phyloP scores from a whole-genome alignment of 2,888 invertebrate species.

The Copidosoma aretas region DNA sequence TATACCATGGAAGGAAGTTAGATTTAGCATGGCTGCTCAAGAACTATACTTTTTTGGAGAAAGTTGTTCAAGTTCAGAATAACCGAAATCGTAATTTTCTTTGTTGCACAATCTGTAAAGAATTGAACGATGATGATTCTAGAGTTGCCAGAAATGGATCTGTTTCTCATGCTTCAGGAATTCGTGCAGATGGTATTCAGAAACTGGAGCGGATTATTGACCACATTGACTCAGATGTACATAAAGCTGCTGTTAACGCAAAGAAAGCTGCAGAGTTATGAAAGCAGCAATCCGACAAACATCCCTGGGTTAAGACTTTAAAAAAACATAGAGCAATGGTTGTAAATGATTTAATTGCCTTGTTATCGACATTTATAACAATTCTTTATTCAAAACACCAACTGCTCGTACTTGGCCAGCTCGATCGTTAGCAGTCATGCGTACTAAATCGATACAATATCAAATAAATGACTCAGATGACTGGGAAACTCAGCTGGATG shows the following conservation, averaged over 20 bases:
- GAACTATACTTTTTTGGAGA: neutral
- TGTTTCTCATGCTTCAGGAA: conserved; percentile 7
- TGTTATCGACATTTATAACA: conserved; percentile 9
- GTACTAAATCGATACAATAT: conserved; percentile 6
- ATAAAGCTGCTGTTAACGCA: conserved; percentile 4
- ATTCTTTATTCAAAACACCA: conserved; percentile 10
- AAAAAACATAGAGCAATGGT: conserved; percentile 11
- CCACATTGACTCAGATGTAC: conserved; percentile 2
- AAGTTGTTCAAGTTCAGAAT: conserved; percentile 3
- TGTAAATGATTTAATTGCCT: conserved; percentile 15
- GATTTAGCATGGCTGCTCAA: neutral
- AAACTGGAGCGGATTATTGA: conserved; percentile 12
- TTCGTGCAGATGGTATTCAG: conserved; percentile 7
- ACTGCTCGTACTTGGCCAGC: conserved; percentile 16
- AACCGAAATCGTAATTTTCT: conserved; percentile 9
- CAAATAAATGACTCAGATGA: conserved; percentile 8
- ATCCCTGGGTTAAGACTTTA: conserved; percentile 8
- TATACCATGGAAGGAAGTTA: neutral
- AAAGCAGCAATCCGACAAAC: conserved; percentile 16
- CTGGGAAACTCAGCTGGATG: conserved; percentile 10
- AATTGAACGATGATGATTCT: conserved; percentile 5
- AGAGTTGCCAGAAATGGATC: conserved; percentile 7
- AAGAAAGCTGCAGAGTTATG: conserved; percentile 12
- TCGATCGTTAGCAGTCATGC: conserved; percentile 8
- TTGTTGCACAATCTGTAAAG: conserved; percentile 1